A percentile compares a stretch with the other conserved stretches of the same genome.
phyloP scores from a whole-genome alignment of 1,140 invertebrate genomes.

The Drosophila paulistorum region DNA sequence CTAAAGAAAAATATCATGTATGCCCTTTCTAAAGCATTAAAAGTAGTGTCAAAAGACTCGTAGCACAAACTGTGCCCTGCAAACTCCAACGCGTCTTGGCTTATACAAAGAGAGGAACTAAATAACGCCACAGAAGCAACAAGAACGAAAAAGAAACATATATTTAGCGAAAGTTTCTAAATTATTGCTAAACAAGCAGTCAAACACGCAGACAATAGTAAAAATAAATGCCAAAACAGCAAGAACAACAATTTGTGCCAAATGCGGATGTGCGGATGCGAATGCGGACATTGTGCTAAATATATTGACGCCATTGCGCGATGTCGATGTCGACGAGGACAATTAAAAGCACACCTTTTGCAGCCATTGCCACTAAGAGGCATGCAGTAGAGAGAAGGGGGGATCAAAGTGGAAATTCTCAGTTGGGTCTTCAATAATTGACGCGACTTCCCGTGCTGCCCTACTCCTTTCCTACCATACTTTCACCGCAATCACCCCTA shows the following conservation, averaged over 20 bases:
- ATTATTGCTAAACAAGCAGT: slow-evolving; percentile 78
- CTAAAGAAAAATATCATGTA: too few species aligned
- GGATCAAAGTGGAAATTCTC: slow-evolving; percentile 9
- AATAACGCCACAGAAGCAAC: slow-evolving; percentile 64
- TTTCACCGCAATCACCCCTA: background rate
- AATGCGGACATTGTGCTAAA: slow-evolving; percentile 59
- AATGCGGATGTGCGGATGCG: slow-evolving; percentile 26
- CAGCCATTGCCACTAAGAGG: slow-evolving; percentile 33
- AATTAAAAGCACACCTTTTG: slow-evolving; percentile 80
- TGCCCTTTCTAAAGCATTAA: background rate
- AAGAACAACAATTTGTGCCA: slow-evolving; percentile 67
- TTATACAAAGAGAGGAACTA: background rate
- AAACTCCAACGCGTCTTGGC: background rate
- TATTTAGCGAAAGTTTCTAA: slow-evolving; percentile 78
- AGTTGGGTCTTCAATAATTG: slow-evolving; percentile 71
- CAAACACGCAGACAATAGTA: slow-evolving; percentile 50
- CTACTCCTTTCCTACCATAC: background rate
- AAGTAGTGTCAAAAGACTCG: slow-evolving; percentile 42
- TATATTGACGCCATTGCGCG: slow-evolving; percentile 43
- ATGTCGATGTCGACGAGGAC: slow-evolving; percentile 45
- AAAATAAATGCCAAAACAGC: slow-evolving; percentile 38
- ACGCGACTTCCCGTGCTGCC: slow-evolving; percentile 40
- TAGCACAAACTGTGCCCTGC: slow-evolving; percentile 41
- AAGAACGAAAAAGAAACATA: slow-evolving; percentile 60
- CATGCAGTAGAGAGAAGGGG: background rate